Evolutionary conservation across 2,113 vertebrate species (phyloP), one percentile per base, ranked within the genome.

Genomic region (Pampusana beccarii): DNA sequence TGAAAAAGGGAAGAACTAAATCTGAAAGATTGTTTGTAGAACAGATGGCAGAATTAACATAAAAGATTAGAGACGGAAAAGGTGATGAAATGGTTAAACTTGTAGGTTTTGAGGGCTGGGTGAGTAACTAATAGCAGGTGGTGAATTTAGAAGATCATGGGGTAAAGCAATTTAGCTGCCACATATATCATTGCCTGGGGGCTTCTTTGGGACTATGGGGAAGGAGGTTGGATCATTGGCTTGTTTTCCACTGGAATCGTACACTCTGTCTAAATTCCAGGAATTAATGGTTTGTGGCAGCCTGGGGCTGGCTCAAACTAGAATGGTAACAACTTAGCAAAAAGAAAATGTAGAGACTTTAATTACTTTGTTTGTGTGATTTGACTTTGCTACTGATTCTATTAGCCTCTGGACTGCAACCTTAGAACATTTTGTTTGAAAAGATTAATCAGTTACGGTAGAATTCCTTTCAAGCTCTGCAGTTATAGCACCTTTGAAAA

Each of bases 211-310:
- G 48, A 58, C 18, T 78, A 10, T 50, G 69, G 42, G 66, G 79
- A 92, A 92, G 61, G 85, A 83, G 79, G 70, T 95, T 36, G 44
- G 75, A 40, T 95, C 36, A 90, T 57, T 94, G 83, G 64, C 75
- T 96, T 97, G 70, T 98, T 98, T 98, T 98, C 97, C 97, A 97
- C 38, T 97, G 94, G 92, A 93, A 77, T 97, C 90, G 86, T 97
- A 90, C 72, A 88, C 65, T 97, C 69, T 95, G 75, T 96, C 90
- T 96, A 83, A 97, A 97, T 98, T 97, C 97, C 97, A 96, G 95
- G 95, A 97, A 93, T 95, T 98, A 98, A 98, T 98, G 97, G 97
- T 93, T 98, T 97, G 96, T 98, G 96, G 82, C 94, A 95, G 95
- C 91, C 75, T 96, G 80, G 77, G 94, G 95, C 98, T 96, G 92